phyloP scores from a whole-genome alignment of 2,888 invertebrate genomes.

The Orthosia gracilis region DNA sequence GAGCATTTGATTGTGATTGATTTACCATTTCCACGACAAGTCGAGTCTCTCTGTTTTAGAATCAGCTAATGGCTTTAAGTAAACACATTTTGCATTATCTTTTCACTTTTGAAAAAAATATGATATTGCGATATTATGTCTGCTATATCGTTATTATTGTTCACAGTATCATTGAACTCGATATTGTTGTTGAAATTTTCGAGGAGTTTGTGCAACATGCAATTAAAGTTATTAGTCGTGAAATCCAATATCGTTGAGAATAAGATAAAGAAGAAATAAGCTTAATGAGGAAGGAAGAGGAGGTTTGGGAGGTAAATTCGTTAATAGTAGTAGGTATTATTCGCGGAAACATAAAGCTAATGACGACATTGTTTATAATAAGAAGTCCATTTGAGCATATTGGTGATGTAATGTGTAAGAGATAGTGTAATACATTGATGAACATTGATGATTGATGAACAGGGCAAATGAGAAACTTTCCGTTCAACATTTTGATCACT shows the following conservation, averaged over 20 bases:
- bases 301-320: background rate
- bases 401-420: background rate
- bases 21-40: constrained; percentile 78
- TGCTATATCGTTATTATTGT: constrained; percentile 1
- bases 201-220: background rate
- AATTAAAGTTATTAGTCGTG: constrained; percentile 16
- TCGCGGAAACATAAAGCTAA: background rate
- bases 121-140: constrained; percentile 7
- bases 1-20: constrained; percentile 83
- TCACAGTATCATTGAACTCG: background rate
- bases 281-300: background rate
- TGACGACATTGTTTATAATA: background rate
- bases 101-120: constrained; percentile 7
- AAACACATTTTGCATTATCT: constrained; percentile 42
- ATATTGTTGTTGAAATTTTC: constrained; percentile 1
- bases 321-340: background rate
- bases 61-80: constrained; percentile 71
- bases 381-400: background rate
- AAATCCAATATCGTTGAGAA: background rate
- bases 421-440: background rate
- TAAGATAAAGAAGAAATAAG: background rate
- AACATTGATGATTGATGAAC: background rate
- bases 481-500: background rate
- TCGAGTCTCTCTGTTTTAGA: constrained; percentile 70
- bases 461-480: background rate